Base-by-base conservation (phyloP, 2,797 vertebrate genomes). In the Parauchenoglanis punctatus region DNA sequence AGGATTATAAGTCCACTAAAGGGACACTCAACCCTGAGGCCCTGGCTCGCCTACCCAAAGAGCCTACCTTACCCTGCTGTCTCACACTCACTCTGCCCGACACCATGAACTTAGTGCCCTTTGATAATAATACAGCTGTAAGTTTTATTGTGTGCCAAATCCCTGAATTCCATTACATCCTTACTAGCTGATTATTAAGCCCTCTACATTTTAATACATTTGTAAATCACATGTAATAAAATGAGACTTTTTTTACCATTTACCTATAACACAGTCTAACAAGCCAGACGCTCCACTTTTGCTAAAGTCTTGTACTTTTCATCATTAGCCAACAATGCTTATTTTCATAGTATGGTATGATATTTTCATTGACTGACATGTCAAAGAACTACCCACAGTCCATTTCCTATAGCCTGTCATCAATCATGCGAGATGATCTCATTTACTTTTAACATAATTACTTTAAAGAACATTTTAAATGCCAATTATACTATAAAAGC, bases 1-100 rank as follows among this genome's bases (percentile, higher is more conserved):
- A 68, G 61, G 68, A 83, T 85, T 86, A 56, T 81, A 88, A 77
- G 72, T 56, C 40, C 70, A 68, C 77, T 80, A 54, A 88, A 85
- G 78, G 54, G 78, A 58, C 84, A 28, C 75, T 86, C 72, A 83
- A 25, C 77, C 58, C 84, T 35, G n/a, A 85, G 78, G 75, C 84
- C 46, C n/a, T 49, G 49, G 49, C 49, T 49, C 10, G 0, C 49
- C 49, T 49, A 49, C 49, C 49, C 6, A 49, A 10, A 54, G 68
- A 59, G 18, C 59, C 70, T 59, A 12, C 35, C 10, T 67, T 68
- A 63, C 23, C 61, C 49, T 23, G n/a, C 23, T 75, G 83, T 78
- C 65, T 56, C 12, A 80, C 46, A 25, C 81, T 49, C 59, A 28
- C 84, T 65, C 52, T 59, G n/a, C 59, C 67, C 80, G 25, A 85